Evolutionary conservation across 2,797 vertebrate genomes (phyloP), one percentile per base, ranked within the genome.

Genomic region (Lateolabrax maculatus): DNA sequence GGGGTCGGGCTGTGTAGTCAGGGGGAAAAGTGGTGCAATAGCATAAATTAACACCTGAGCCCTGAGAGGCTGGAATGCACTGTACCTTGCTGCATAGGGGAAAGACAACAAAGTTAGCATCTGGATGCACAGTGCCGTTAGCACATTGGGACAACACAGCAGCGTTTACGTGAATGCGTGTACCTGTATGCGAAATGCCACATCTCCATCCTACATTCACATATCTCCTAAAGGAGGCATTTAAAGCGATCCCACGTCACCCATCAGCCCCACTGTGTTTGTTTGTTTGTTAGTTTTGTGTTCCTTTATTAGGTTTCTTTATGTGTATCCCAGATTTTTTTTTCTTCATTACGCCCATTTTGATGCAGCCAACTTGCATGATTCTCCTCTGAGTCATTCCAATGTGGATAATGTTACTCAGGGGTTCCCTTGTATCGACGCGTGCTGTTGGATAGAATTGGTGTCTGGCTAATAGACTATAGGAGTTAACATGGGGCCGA

Each of bases 11-110:
- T 80, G 87, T 73, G 83, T 76, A 89, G 81, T 91, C 79, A 43
- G 76, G 90, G 77, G 79, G 87, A 86, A 88, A 90, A 92, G 83
- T 86, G 83, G 85, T 84, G 90, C 81, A 79, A 87, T 61, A 66
- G 93, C 87, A 94, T 92, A 92, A 93, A 94, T 93, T 90, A 94
- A 90, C 93, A 95, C 90, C 93, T 93, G 91, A 87, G 92, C 84
- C 83, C 76, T 29, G 16, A 77, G 77, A 89, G 82, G 73, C 75
- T 85, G 83, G 71, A 77, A 81, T 57, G 63, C 67, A 49, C 60
- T 21, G 68, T 70, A 52, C 72, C 84, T 62, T 62, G 77, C 77
- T 83, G 88, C 81, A 89, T 66, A 46, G 36, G 44, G 66, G 61
- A 81, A n/a, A 75, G 78, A 83, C 70, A 82, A 66, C 25, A 48